phyloP scores from a whole-genome alignment of 2,888 invertebrate genomes.

The Drosophila paucipuncta region DNA sequence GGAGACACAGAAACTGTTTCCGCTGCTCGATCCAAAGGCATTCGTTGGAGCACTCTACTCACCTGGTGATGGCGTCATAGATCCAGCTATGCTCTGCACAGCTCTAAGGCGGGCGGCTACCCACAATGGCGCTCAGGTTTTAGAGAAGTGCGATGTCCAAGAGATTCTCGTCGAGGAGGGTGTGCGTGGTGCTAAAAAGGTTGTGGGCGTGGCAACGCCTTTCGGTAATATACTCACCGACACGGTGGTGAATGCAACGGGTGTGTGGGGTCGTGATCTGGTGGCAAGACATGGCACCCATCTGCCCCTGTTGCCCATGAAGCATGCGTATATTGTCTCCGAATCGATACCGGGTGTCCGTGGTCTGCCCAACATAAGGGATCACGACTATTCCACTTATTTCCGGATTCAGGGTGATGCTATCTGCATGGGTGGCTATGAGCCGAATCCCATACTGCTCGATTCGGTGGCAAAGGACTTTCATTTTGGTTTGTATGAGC shows the following conservation, averaged over 20 bases:
- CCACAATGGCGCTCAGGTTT: conserved; percentile 90
- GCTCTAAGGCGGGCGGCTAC: conserved; percentile 91
- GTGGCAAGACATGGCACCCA: conserved; percentile 85
- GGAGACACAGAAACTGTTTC: conserved; percentile 92
- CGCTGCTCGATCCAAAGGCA: conserved; percentile 90
- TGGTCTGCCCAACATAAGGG: conserved; percentile 92
- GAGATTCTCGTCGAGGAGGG: conserved; percentile 89
- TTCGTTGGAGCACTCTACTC: conserved; percentile 92
- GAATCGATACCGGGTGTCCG: conserved; percentile 91
- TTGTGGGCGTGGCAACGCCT: conserved; percentile 91
- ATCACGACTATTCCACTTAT: conserved; percentile 94
- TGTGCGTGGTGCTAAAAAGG: conserved; percentile 85
- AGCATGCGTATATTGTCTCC: conserved; percentile 94
- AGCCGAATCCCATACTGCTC: conserved; percentile 92
- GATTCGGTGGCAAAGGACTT: conserved; percentile 92
- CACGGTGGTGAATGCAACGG: conserved; percentile 90
- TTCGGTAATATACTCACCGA: conserved; percentile 90
- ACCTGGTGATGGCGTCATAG: conserved; percentile 93
- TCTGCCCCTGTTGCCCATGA: conserved; percentile 93
- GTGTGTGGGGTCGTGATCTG: conserved; percentile 92
- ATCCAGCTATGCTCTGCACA: conserved; percentile 92
- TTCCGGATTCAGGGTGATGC: conserved; percentile 94
- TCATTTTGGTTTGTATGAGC: conserved; percentile 93
- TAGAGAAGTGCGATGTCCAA: conserved; percentile 90
- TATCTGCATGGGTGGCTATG: conserved; percentile 94